Base-by-base conservation (phyloP, 2,797 vertebrate genomes). In the Nyctibius grandis region DNA sequence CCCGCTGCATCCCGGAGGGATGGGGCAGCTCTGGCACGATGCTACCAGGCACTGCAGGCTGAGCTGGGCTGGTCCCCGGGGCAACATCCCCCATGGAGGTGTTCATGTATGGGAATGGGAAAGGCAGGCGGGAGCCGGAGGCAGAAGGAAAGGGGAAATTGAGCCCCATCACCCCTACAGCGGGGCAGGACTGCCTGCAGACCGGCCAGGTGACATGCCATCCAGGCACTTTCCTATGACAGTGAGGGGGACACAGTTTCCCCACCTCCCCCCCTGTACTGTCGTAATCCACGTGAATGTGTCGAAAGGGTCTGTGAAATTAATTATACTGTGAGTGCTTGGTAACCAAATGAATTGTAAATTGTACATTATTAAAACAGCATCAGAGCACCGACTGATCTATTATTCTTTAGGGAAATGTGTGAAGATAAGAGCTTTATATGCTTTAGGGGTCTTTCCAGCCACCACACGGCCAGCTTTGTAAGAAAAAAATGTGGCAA, bases 301-400 rank as follows among this genome's bases (percentile, higher is more conserved):
- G 88, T 77, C 87, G 93, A 97, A 97, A 96, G 97, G 97, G 96
- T 96, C 96, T 97, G 96, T 95, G 97, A 98, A 98, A 98, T 98
- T 98, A 98, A 98, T 98, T 98, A 98, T 94, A 96, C 97, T 88
- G 88, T 70, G 96, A 98, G 97, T 96, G 97, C 98, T 97, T 97
- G 97, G 97, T 98, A 98, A 98, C 97, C 97, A 97, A 96, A 98
- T 98, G 98, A 98, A 98, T 98, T 98, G 97, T 98, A 98, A 98
- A 98, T 98, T 97, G 97, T 98, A 97, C 97, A 97, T 98, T 98
- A 98, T 98, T 98, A 98, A 98, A 98, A 97, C 97, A 97, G 97
- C 97, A 97, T 98, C 98, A 97, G 97, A 97, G 96, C 96, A 94
- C 96, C 51, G 86, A 97, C 97, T 98, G 98, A 98, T 98, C 97